phyloP scores from a whole-genome alignment of 2,113 vertebrate species.

The Trematocara zebra region DNA sequence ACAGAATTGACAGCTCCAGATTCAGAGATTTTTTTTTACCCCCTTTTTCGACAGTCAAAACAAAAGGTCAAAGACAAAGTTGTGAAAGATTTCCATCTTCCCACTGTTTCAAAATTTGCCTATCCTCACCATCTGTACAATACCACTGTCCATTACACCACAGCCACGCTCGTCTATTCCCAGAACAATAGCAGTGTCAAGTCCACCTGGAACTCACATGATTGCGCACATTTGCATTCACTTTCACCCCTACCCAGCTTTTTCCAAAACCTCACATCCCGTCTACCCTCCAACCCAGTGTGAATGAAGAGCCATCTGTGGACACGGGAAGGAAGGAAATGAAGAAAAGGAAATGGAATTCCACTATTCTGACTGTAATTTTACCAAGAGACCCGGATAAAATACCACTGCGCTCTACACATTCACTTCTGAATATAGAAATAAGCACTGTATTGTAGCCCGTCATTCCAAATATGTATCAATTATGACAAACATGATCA shows the following conservation, averaged over 20 bases:
- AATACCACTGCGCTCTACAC: not conserved
- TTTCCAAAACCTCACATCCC: not conserved
- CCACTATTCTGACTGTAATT: not conserved
- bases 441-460: not conserved
- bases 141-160: not conserved
- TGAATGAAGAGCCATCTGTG: constrained; percentile 30
- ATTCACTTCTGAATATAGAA: not conserved
- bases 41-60: not conserved
- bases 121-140: not conserved
- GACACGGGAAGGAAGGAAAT: constrained; percentile 39
- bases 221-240: constrained; percentile 18
- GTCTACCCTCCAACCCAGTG: not conserved
- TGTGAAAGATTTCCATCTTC: not conserved
- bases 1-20: not conserved
- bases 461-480: not conserved
- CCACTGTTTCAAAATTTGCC: not conserved
- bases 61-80: not conserved
- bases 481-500: not conserved
- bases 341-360: constrained; percentile 46
- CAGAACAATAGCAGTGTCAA: not conserved
- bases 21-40: fast-evolving
- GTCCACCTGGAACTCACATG: not conserved
- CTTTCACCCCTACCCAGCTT: not conserved
- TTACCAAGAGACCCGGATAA: constrained; percentile 1
- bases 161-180: not conserved